Evolutionary conservation across 2,888 invertebrate species (phyloP).

Genomic region (Drosophila tanythrix): DNA sequence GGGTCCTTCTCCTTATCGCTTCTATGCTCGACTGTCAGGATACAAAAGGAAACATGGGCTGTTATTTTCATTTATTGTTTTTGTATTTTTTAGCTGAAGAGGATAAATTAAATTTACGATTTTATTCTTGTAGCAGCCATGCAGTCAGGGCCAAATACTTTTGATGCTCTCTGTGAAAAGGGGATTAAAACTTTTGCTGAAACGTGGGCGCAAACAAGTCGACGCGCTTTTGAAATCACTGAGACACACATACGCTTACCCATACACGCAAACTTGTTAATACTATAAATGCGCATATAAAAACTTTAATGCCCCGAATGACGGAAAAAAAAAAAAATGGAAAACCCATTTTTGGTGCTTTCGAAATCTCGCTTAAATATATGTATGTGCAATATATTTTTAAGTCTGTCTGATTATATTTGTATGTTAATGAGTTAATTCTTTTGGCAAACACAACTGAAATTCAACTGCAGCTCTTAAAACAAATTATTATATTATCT

Average conservation of each 20-base stretch:
- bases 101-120: constrained; percentile 48
- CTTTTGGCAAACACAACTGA: constrained; percentile 41
- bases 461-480: constrained; percentile 59
- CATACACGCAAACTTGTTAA: constrained; percentile 7
- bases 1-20: constrained; percentile 23
- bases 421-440: neutral
- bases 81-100: constrained; percentile 10
- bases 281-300: constrained; percentile 41
- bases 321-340: constrained; percentile 39
- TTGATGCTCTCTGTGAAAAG: constrained; percentile 9
- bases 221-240: constrained; percentile 39
- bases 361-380: constrained; percentile 3
- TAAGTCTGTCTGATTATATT: neutral
- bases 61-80: neutral
- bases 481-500: constrained; percentile 44
- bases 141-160: constrained; percentile 6
- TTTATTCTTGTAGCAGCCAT: constrained; percentile 27
- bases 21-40: neutral
- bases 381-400: neutral
- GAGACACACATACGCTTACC: constrained; percentile 4
- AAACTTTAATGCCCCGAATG: constrained; percentile 47
- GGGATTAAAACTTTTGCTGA: constrained; percentile 1
- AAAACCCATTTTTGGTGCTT: constrained; percentile 36
- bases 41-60: constrained; percentile 1
- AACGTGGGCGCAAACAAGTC: constrained; percentile 44